Base-by-base conservation (phyloP, 1,140 invertebrate genomes). In the Brachionus calyciflorus region DNA sequence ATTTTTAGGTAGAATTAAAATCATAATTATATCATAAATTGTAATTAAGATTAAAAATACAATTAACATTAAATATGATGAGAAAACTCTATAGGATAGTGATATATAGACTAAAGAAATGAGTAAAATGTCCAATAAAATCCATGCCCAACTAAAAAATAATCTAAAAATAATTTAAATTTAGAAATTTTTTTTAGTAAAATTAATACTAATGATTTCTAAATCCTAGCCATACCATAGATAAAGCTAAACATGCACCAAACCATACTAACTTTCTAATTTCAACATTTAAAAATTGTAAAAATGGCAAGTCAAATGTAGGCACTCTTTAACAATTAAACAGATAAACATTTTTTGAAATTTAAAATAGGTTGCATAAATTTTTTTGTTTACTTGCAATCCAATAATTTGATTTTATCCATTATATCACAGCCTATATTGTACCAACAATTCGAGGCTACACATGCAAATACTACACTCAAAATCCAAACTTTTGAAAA, bases 1-100 rank as follows among this genome's bases (percentile, higher is more conserved):
- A 28, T 90, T 83, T 21, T 85, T 82, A 9, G 88, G 88, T 3
- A 89, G 89, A 49, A 89, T 87, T 81, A 90, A 90, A 1, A 90
- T 89, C 83, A 90, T 89, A 81, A 90, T 88, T 44, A 89, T 86
- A 80, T 90, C 89, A 81, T 90, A 90, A 44, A 89, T 77, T 78
- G 90, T 89, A 68, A 89, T 84, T 7, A 87, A 78, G 4, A 83
- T 63, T 28, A 89, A 80, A 19, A 90, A 79, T 4, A 88, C 78
- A 1, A 87, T 83, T 17, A 65, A 2, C 21, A 33, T 9, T 7
- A 12, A 14, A 33, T 28, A 57, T 9, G 24, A 28, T 28, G 3
- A 10, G 12, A 57, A 33, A 3, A 28, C 10, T 3, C 3, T 28
- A n/a, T 19, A 57, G 4, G 53, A 57, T 33, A 57, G n/a, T 28